Evolutionary conservation across 53 echinoderm and acorn worm genomes (phyloP), one percentile per base, ranked within the genome.

Genomic region (Temnopleurus reevesii): DNA sequence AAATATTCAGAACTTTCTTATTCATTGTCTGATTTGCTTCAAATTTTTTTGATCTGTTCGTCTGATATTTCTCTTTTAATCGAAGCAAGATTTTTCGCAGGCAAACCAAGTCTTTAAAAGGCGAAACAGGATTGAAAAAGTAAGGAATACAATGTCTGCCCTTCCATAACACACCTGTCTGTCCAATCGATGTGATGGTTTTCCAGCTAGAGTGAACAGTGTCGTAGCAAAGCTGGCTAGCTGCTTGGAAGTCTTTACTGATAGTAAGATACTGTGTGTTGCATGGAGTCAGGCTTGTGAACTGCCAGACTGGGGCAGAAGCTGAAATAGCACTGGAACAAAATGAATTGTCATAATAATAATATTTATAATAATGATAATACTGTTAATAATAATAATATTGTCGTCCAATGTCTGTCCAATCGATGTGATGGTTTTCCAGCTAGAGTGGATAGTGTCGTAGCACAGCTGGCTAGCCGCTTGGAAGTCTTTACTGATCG

Each of bases 251-350:
- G 80, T 97, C 97, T 35, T 95, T 91, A 15, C 95, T 97, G 76
- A 95, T 83, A 24, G 93, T 92, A 26, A 90, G 12, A 53, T 10
- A 83, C 13, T 76, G 77, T 2, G 90, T 43, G 76, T 92, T 64
- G 83, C 95, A 97, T 33, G 81, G 64, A 30, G 90, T 90, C 28
- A 95, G 60, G 27, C 93, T 92, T 4, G 65, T 56, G 61, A 97
- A 94, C 76, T 93, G 94, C 97, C 97, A 97, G 27, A 97, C 92
- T 24, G 97, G 95, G n/a, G 97, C 97, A 10, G 97, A 97, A n/a
- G 93, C 91, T 25, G 96, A 95, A 23, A 96, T 71, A 17, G 96
- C 64, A 27, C 96, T 96, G 90, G 35, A 15, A 0, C n/a, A 41
- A 63, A 71, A 41, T n/a, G n/a, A n/a, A n/a, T n/a, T n/a, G n/a